Evolutionary conservation across 2,113 vertebrate genomes (phyloP), one percentile per base, ranked within the genome.

Genomic region (Anhinga rufa): DNA sequence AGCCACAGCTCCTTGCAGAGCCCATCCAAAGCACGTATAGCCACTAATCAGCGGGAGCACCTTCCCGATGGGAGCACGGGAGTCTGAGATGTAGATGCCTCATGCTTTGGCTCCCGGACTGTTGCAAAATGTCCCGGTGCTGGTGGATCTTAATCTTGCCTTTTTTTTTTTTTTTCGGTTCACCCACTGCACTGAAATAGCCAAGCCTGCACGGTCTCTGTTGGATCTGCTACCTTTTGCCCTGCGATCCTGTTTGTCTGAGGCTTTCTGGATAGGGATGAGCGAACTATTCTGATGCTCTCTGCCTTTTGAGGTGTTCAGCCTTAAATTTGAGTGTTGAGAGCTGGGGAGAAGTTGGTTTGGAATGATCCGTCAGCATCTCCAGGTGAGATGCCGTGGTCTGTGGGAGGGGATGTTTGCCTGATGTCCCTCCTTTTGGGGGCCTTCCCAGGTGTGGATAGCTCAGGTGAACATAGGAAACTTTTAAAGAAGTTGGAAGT

Each of bases 161-260:
- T 42, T 52, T 48, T 48, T 49, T n/a, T n/a, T n/a, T n/a, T 42
- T 48, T 48, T 68, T 75, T 68, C 4, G 13, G 19, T 75, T 93
- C 7, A 4, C 89, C 14, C 48, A 7, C 61, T 75, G 36, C 21
- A 13, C 66, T 62, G 79, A 74, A 87, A 71, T 82, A 82, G 66
- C 49, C 7, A 3, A 36, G 36, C 36, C 68, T 85, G 28, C 25
- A 7, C 57, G 38, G 4, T 48, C 42, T 79, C 61, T 88, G 38
- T 62, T 87, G 86, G 81, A 79, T 96, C 64, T 64, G 64, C 42
- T 86, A 6, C 76, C 21, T 79, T 83, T 82, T 86, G 44, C 28
- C 44, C 54, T 69, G 32, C 40, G 46, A 4, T 54, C 44, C 48
- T 65, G 17, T 72, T 87, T 87, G 90, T 77, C 22, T 2, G 4